phyloP scores from a whole-genome alignment of 1,140 invertebrate species.

The Pseudachorutes palmiensis region DNA sequence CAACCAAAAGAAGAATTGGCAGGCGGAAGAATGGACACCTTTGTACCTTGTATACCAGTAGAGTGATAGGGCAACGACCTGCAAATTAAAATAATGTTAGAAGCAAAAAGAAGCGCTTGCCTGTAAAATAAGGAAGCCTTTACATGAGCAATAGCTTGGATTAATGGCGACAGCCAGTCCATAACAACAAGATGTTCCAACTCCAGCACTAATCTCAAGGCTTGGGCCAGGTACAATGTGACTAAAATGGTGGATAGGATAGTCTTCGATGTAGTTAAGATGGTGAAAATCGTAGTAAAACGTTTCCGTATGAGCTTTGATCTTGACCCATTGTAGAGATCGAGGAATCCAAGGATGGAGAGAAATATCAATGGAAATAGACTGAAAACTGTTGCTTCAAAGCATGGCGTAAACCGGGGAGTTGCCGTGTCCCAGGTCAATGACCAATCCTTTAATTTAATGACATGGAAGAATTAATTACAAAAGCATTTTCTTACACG shows the following conservation, averaged over 20 bases:
- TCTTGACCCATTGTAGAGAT: not conserved
- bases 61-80: constrained; percentile 60
- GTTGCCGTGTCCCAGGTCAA: constrained; percentile 67
- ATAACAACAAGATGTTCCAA: not conserved
- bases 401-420: constrained; percentile 76
- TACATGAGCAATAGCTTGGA: not conserved
- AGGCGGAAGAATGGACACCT: constrained; percentile 78
- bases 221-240: not conserved
- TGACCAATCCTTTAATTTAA: constrained; percentile 56
- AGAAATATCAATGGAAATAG: constrained; percentile 79
- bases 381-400: constrained; percentile 74
- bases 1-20: constrained; percentile 82
- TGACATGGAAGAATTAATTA: constrained; percentile 46
- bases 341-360: constrained; percentile 52
- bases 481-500: not conserved
- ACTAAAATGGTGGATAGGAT: not conserved
- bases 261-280: not conserved
- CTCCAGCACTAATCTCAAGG: not conserved
- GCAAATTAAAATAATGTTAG: too few species aligned
- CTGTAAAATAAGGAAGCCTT: constrained; percentile 16
- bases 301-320: not conserved
- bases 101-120: too few species aligned
- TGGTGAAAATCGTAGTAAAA: not conserved
- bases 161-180: constrained; percentile 1
- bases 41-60: constrained; percentile 67